Conservation (phyloP, 2,888 invertebrate species). For the Standfussiana lucernea region DNA sequence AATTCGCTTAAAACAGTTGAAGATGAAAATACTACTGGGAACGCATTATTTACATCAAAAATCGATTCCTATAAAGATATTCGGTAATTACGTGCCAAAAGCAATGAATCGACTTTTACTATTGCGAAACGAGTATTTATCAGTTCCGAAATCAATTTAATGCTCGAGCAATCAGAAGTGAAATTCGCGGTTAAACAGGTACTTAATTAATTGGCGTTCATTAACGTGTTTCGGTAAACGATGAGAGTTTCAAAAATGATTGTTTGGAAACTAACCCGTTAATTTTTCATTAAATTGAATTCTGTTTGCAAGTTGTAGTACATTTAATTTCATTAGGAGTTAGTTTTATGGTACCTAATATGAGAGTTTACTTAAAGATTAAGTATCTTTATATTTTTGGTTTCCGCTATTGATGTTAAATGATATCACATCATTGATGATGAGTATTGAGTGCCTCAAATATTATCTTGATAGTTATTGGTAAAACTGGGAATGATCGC, state of each 20-base stretch:
- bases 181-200: constrained; percentile 71
- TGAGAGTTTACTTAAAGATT: not conserved
- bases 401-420: constrained; percentile 7
- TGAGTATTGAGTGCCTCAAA: not conserved
- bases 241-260: constrained; percentile 51
- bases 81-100: constrained; percentile 60
- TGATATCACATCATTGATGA: not conserved
- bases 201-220: constrained; percentile 69
- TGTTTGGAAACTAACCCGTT: constrained; percentile 30
- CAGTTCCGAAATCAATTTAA: constrained; percentile 75
- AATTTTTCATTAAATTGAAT: constrained; percentile 13
- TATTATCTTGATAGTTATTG: not conserved
- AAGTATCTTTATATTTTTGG: not conserved
- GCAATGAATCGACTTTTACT: constrained; percentile 72
- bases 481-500: constrained; percentile 29
- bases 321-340: not conserved
- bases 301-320: not conserved
- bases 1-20: not conserved
- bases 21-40: not conserved
- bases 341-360: not conserved
- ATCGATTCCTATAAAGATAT: constrained; percentile 25
- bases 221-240: constrained; percentile 58
- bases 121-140: constrained; percentile 72
- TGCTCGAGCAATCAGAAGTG: constrained; percentile 74
- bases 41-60: constrained; percentile 19